A percentile compares a stretch with the other conserved stretches of the same genome.
Evolutionary conservation across 2,888 invertebrate species (phyloP).

Genomic region (Dysmachus trigonus): DNA sequence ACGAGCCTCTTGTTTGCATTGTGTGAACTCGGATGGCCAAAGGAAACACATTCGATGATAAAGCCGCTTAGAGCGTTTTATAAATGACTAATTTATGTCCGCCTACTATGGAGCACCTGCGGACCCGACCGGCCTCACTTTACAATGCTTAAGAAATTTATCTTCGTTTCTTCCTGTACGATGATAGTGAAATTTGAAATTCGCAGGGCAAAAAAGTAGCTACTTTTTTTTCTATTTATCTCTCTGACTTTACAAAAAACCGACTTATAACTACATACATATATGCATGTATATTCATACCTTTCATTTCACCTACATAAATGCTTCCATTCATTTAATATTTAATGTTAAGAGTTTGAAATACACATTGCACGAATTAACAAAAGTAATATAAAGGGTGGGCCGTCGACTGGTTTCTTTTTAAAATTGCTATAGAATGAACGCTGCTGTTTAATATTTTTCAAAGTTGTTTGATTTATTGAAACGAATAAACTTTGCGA

Average conservation of each 20-base stretch:
- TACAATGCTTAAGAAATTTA: not conserved
- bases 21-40: not conserved
- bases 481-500: too few species aligned
- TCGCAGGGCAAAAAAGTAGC: not conserved
- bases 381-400: too few species aligned
- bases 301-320: too few species aligned
- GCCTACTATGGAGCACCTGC: constrained; percentile 18
- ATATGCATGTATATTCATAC: not conserved
- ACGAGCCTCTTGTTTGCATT: not conserved
- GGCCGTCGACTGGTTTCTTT: too few species aligned
- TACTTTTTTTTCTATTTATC: not conserved
- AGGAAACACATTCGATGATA: constrained; percentile 14
- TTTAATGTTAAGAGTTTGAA: too few species aligned
- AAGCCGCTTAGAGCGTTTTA: not conserved
- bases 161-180: not conserved
- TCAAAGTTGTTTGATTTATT: too few species aligned
- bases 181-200: not conserved
- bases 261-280: too few species aligned
- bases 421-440: too few species aligned
- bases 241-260: not conserved
- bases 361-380: too few species aligned
- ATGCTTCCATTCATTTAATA: too few species aligned
- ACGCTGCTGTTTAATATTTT: too few species aligned
- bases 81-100: constrained; percentile 23
- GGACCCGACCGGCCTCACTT: not conserved